A percentile compares a stretch with the other conserved stretches of the same genome.
Conservation (phyloP, 2,113 vertebrate species). For the Ptychochromis oligacanthus region DNA sequence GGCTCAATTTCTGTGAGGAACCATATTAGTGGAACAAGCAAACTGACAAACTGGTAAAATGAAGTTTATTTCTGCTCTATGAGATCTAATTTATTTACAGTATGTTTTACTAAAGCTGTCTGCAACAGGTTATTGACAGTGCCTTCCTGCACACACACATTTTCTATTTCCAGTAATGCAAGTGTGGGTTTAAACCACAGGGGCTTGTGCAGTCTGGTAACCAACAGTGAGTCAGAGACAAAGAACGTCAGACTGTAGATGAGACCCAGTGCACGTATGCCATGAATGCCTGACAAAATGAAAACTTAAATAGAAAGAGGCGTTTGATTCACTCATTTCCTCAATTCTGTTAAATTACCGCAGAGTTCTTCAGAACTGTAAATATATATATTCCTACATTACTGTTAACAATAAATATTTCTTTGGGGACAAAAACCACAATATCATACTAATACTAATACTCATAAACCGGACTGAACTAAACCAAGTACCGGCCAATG, state of each 20-base stretch:
- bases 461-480: background rate
- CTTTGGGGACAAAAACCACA: background rate
- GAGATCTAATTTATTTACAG: background rate
- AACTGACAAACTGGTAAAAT: background rate
- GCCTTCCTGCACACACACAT: slow-evolving; percentile 51
- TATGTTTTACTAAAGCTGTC: background rate
- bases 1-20: background rate
- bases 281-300: background rate
- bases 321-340: background rate
- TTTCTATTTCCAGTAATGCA: slow-evolving; percentile 38
- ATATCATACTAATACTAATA: background rate
- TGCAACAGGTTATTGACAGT: background rate
- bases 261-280: slow-evolving; percentile 36
- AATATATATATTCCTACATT: background rate
- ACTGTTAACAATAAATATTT: background rate
- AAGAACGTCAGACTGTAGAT: background rate
- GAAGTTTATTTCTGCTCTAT: background rate
- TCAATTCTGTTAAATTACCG: too few species aligned
- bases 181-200: slow-evolving; percentile 24
- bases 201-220: background rate
- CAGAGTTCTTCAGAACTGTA: background rate
- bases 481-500: background rate
- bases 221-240: slow-evolving; percentile 16
- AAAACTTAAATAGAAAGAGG: background rate
- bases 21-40: background rate